Evolutionary conservation across 2,797 vertebrate species (phyloP).

Genomic region (Pampus argenteus): DNA sequence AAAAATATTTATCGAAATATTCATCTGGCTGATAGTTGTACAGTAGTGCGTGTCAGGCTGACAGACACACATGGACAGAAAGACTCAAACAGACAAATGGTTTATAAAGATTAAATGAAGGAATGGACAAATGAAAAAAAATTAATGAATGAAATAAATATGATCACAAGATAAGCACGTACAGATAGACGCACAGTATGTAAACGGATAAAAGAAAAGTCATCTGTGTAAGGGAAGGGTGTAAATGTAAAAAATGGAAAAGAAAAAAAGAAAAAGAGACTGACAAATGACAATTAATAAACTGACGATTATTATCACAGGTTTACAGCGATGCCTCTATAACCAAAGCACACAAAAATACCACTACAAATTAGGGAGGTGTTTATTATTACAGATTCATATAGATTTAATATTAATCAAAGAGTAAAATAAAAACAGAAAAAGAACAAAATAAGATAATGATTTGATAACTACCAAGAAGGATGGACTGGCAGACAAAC

Average conservation of each 20-base stretch:
- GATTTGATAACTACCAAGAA: not conserved
- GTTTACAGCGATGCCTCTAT: conserved; percentile 18
- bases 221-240: conserved; percentile 14
- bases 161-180: conserved; percentile 25
- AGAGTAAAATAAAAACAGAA: not conserved
- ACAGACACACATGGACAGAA: conserved; percentile 42
- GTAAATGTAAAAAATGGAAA: not conserved
- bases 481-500: conserved; percentile 1
- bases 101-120: conserved; percentile 11
- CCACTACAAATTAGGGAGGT: not conserved
- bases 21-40: conserved; percentile 41
- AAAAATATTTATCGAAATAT: conserved; percentile 40
- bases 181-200: not conserved
- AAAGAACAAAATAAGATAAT: not conserved
- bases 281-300: no score
- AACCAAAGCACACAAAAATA: not conserved
- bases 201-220: conserved; percentile 4
- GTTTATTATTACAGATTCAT: not conserved
- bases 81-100: conserved; percentile 32
- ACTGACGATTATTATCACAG: not conserved
- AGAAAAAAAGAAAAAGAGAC: not conserved
- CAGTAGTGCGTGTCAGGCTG: conserved; percentile 36
- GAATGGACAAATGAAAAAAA: conserved; percentile 24
- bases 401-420: not conserved
- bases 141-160: conserved; percentile 28